Evolutionary conservation across 2,888 invertebrate genomes (phyloP).

Genomic region (Sipha maydis): DNA sequence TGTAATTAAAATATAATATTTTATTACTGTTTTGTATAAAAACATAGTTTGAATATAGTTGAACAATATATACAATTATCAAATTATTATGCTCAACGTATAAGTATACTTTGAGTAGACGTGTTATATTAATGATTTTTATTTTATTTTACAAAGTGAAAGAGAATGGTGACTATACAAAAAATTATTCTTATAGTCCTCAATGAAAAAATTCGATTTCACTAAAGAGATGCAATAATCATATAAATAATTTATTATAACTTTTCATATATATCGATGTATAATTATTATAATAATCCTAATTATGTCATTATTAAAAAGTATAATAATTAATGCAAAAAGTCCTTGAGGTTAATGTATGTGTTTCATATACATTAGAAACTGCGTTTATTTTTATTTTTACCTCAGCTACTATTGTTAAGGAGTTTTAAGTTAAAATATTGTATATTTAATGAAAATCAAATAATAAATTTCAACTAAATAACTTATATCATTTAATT

Average conservation of each 20-base stretch:
- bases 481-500: too few relatives aligned
- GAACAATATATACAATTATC: neutral
- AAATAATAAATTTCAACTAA: too few relatives aligned
- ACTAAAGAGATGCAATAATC: neutral
- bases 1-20: too few relatives aligned
- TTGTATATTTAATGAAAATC: too few relatives aligned
- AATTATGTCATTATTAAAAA: neutral
- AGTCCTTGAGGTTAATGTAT: neutral
- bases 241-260: conserved; percentile 19
- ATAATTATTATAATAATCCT: too few relatives aligned
- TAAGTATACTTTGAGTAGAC: neutral
- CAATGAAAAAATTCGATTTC: conserved; percentile 9
- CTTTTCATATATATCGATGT: neutral
- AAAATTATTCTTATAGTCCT: neutral
- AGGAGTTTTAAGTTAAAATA: too few relatives aligned
- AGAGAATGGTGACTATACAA: neutral
- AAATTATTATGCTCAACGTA: neutral
- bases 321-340: neutral
- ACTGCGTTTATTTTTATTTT: neutral
- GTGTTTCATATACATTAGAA: neutral
- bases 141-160: conserved; percentile 8
- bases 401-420: neutral
- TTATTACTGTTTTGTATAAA: too few relatives aligned
- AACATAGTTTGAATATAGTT: too few relatives aligned
- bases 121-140: neutral